Evolutionary conservation across 1,140 invertebrate genomes (phyloP).

Genomic region (Micrasema longulum): DNA sequence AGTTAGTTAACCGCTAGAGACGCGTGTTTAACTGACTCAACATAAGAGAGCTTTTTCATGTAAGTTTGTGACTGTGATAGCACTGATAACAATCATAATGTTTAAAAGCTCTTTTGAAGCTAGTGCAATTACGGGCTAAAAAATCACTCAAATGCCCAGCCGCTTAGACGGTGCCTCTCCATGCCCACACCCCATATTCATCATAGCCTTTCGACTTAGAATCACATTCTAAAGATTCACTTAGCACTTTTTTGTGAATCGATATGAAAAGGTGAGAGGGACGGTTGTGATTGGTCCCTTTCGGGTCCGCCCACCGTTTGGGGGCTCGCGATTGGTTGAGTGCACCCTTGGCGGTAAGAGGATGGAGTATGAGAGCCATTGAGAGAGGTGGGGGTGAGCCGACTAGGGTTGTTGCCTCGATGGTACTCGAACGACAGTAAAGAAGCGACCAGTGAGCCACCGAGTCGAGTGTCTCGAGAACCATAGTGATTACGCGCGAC

Average conservation of each 20-base stretch:
- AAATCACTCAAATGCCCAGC: slow-evolving; percentile 31
- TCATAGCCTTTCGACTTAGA: slow-evolving; percentile 2
- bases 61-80: slow-evolving; percentile 20
- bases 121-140: slow-evolving; percentile 21
- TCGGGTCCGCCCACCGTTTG: slow-evolving; percentile 33
- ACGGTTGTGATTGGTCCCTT: slow-evolving; percentile 35
- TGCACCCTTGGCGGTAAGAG: slow-evolving; percentile 36
- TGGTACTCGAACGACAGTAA: slow-evolving; percentile 66
- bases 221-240: slow-evolving; percentile 42
- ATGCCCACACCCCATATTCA: not conserved
- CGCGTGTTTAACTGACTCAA: slow-evolving; percentile 10
- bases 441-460: slow-evolving; percentile 56
- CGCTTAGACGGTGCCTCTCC: slow-evolving; percentile 32
- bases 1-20: slow-evolving; percentile 7
- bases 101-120: slow-evolving; percentile 13
- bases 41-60: slow-evolving; percentile 26
- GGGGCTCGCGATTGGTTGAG: slow-evolving; percentile 42
- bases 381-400: slow-evolving; percentile 33
- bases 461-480: slow-evolving; percentile 31
- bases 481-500: not conserved
- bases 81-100: slow-evolving; percentile 40
- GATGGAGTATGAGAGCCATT: slow-evolving; percentile 30
- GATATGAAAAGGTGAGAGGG: slow-evolving; percentile 50
- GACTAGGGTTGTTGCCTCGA: slow-evolving; percentile 49
- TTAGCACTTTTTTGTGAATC: slow-evolving; percentile 52